phyloP scores from a whole-genome alignment of 35 echinoderm and acorn worm genomes.

The Eucidaris tribuloides region DNA sequence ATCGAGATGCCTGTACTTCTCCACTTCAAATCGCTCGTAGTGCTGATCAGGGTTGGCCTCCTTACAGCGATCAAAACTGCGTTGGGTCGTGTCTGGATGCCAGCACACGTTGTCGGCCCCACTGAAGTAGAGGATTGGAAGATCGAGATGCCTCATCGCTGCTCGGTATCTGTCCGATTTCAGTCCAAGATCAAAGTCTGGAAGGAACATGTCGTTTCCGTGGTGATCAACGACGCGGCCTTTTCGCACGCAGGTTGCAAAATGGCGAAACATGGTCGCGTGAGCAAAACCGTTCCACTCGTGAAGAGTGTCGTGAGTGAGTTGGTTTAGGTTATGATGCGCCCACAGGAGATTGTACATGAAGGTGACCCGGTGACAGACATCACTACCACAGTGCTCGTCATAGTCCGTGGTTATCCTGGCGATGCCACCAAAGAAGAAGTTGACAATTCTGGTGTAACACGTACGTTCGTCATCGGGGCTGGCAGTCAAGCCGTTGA shows the following conservation, averaged over 20 bases:
- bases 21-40: constrained; percentile 50
- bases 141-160: constrained; percentile 40
- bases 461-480: constrained; percentile 12
- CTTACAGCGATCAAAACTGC: constrained; percentile 17
- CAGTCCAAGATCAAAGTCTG: constrained; percentile 24
- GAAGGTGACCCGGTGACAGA: constrained; percentile 69
- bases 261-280: constrained; percentile 37
- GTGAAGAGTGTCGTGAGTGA: constrained; percentile 70
- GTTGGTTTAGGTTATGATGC: constrained; percentile 51
- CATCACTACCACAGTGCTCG: constrained; percentile 66
- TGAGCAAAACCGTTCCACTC: constrained; percentile 55
- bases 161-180: constrained; percentile 35
- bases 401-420: constrained; percentile 39
- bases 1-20: constrained; percentile 62
- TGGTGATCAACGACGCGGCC: constrained; percentile 45
- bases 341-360: constrained; percentile 62
- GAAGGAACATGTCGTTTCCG: constrained; percentile 56
- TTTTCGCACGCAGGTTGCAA: constrained; percentile 43
- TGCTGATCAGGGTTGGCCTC: constrained; percentile 58
- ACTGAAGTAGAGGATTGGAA: constrained; percentile 65
- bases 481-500: constrained; percentile 54
- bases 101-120: constrained; percentile 64
- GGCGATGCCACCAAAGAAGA: constrained; percentile 34
- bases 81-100: constrained; percentile 43
- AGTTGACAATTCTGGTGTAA: constrained; percentile 30